Evolutionary conservation across 92 coral and sea anemone genomes (phyloP).

Genomic region (Umimayanthus kanabou): DNA sequence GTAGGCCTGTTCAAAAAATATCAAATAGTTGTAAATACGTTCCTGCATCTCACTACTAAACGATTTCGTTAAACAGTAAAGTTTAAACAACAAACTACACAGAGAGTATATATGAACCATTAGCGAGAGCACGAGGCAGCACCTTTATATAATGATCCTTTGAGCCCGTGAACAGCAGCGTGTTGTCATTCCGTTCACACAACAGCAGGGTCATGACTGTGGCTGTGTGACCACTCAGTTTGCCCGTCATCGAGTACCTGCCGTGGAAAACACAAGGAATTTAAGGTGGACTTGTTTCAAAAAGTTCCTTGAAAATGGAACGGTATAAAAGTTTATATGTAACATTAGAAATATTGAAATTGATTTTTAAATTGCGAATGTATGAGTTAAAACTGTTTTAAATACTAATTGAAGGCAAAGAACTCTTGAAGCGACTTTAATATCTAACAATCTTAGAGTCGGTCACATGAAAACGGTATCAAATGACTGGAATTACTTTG

Average conservation of each 20-base stretch:
- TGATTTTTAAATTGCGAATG: too few relatives aligned
- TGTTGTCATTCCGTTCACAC: constrained; percentile 68
- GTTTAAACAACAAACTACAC: not conserved
- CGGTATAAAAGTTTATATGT: too few relatives aligned
- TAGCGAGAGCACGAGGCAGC: not conserved
- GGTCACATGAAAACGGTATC: too few relatives aligned
- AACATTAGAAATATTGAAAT: too few relatives aligned
- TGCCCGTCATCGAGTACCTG: constrained; percentile 95
- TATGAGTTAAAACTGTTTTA: too few relatives aligned
- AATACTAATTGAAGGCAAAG: too few relatives aligned
- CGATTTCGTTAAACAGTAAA: not conserved
- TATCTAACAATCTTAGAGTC: too few relatives aligned
- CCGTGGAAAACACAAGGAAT: not conserved
- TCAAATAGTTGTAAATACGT: too few relatives aligned
- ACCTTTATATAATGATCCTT: constrained; percentile 98
- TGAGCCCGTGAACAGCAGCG: constrained; percentile 91
- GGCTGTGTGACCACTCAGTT: constrained; percentile 95
- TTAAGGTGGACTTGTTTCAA: not conserved
- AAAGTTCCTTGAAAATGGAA: too few relatives aligned
- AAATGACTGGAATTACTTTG: too few relatives aligned
- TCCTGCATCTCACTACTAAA: not conserved
- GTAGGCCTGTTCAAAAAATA: constrained; percentile 65
- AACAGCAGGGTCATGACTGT: constrained; percentile 88
- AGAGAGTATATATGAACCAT: not conserved
- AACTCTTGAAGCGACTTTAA: too few relatives aligned